phyloP scores from a whole-genome alignment of 2,797 vertebrate genomes.

The Stomatorhinus walkeri region DNA sequence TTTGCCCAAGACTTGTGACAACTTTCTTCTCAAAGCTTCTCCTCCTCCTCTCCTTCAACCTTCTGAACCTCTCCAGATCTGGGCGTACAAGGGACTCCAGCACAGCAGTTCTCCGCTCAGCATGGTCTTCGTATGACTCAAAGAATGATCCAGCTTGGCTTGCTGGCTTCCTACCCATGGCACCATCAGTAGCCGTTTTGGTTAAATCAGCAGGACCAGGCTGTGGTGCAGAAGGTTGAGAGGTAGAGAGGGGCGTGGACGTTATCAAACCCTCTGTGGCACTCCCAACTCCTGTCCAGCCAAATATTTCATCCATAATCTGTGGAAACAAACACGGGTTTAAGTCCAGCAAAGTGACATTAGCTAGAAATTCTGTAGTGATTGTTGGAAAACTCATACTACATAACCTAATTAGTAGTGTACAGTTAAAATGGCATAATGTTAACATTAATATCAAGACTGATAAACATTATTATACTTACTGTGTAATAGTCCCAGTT shows the following conservation, averaged over 20 bases:
- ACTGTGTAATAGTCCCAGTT: not conserved
- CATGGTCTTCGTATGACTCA: not conserved
- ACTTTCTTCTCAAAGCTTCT: not conserved
- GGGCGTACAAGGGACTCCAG: not conserved
- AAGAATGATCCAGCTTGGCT: not conserved
- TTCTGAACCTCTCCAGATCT: not conserved
- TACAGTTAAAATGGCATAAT: not conserved
- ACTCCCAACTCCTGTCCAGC: not conserved
- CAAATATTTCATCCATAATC: not conserved
- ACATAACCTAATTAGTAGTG: not conserved
- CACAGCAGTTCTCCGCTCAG: not conserved
- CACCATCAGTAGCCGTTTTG: not conserved
- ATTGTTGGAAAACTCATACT: not conserved
- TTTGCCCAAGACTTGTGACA: not conserved
- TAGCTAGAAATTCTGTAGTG: not conserved
- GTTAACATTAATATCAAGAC: not conserved
- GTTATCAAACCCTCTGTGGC: not conserved
- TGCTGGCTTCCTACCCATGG: not conserved
- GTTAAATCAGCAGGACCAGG: not conserved
- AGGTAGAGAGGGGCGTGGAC: not conserved
- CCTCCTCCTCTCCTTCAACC: not conserved
- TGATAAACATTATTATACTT: not conserved
- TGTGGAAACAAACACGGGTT: not conserved
- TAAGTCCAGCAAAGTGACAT: not conserved
- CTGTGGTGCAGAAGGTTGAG: not conserved